Conservation (phyloP, 2,888 invertebrate species). For the Nemotelus pantherinus region DNA sequence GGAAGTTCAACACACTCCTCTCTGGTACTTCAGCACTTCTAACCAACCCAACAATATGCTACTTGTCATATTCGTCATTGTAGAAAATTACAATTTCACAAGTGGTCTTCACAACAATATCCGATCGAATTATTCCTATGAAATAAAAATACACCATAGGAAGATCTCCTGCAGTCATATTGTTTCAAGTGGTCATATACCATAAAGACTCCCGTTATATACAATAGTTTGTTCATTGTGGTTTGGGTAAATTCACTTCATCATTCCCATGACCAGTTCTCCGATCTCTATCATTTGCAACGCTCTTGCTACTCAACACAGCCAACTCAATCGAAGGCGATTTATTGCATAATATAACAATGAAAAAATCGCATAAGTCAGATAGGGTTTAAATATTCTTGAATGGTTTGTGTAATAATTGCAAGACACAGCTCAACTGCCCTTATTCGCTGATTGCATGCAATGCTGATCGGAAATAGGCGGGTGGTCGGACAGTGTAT, state of each 20-base stretch:
- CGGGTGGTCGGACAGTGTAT: slow-evolving; percentile 6
- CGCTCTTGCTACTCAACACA: not conserved
- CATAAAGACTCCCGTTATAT: not conserved
- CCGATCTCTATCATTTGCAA: slow-evolving; percentile 1
- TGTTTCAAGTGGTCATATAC: slow-evolving; percentile 28
- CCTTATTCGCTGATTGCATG: slow-evolving; percentile 1
- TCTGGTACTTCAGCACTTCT: too few species aligned
- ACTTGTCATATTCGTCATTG: slow-evolving; percentile 41
- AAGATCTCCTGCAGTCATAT: slow-evolving; percentile 36
- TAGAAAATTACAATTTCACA: slow-evolving; percentile 39
- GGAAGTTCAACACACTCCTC: too few species aligned
- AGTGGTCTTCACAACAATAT: slow-evolving; percentile 19
- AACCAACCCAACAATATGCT: slow-evolving; percentile 26
- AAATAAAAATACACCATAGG: slow-evolving; percentile 14
- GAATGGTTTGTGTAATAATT: not conserved
- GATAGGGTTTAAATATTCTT: slow-evolving; percentile 1
- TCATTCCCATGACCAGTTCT: slow-evolving; percentile 14
- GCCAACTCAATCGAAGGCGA: not conserved
- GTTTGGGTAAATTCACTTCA: not conserved
- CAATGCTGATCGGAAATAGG: not conserved
- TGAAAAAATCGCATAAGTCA: not conserved
- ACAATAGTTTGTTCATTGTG: not conserved
- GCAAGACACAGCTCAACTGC: not conserved
- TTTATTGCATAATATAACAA: slow-evolving; percentile 6
- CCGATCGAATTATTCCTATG: not conserved